Conservation (phyloP, 1,140 invertebrate genomes). For the Euura lappo region DNA sequence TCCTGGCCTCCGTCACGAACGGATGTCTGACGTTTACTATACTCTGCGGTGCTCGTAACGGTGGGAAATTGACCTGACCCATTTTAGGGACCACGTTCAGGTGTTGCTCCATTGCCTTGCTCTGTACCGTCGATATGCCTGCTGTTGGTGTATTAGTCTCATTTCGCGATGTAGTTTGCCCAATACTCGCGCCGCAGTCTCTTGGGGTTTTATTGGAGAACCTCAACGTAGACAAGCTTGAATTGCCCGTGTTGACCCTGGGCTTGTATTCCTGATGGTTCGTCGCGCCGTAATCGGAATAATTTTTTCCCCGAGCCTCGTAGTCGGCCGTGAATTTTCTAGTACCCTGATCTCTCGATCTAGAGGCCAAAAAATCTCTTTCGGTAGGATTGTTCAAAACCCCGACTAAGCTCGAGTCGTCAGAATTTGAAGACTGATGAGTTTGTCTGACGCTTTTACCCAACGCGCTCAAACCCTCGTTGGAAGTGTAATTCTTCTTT, state of each 20-base stretch:
- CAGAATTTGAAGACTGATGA: conserved; percentile 15
- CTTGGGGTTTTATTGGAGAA: conserved; percentile 18
- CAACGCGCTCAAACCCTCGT: too few relatives aligned
- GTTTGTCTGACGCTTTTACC: not conserved
- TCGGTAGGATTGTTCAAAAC: conserved; percentile 18
- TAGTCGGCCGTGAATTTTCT: conserved; percentile 35
- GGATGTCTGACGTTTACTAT: conserved; percentile 47
- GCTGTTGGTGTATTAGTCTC: not conserved
- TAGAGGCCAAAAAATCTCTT: conserved; percentile 8
- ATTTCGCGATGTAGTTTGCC: not conserved
- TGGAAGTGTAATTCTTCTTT: too few relatives aligned
- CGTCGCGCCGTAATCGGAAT: conserved; percentile 27
- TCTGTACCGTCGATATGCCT: not conserved
- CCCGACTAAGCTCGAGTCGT: not conserved
- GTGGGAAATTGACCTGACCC: conserved; percentile 44
- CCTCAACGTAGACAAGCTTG: conserved; percentile 22
- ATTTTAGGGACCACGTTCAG: conserved; percentile 30
- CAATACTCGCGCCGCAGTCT: too few relatives aligned
- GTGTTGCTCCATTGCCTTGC: conserved; percentile 39
- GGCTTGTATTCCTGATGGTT: conserved; percentile 37
- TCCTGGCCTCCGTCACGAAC: conserved; percentile 41
- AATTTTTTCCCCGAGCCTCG: conserved; percentile 34
- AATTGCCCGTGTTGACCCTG: conserved; percentile 27
- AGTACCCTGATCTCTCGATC: conserved; percentile 29
- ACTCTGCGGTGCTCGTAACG: conserved; percentile 44